Base-by-base conservation (phyloP, 2,113 vertebrate species). In the Malurus melanocephalus region DNA sequence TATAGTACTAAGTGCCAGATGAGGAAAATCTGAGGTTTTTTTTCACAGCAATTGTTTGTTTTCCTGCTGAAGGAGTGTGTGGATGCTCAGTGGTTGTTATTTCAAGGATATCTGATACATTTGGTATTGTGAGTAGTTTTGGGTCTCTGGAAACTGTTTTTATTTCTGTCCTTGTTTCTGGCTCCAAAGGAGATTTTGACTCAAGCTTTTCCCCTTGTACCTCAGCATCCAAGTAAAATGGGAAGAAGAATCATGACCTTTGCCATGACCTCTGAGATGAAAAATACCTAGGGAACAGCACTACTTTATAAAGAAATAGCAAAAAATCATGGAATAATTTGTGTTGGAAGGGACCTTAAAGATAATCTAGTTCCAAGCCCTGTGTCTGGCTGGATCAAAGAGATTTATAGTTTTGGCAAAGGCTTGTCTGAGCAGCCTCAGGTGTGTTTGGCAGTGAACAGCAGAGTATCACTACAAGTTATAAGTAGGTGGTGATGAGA, bases 1-100 rank as follows among this genome's bases (percentile, higher is more conserved):
- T 16, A 30, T 4, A 33, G 4, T 30, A 26, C 11, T 42, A 40
- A 59, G 11, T 33, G 5, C 16, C 26, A 73, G 30, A 13, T 46
- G 21, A 85, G n/a, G 26, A 77, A 69, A 80, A 78, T 13, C 1
- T 14, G 6, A 10, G 0, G 1, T 0, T 20, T 3, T 27, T 49
- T 85, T 85, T 64, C 2, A 32, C 30, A 9, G 15, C 3, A 65
- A 18, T 64, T 24, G 3, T 46, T 88, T 78, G 3, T 26, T 85
- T 77, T 62, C 5, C n/a, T 62, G 17, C 9, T 51, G 33, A 76
- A 66, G n/a, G 0, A 0, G 16, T 26, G 19, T 18, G 2, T 57
- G 19, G 18, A 74, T 11, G 12, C 4, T 71, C 59, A 28, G 35
- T 24, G 11, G 13, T 13, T 55, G 8, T 42, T 73, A 48, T 74